These are phyloP conservation scores for Excalfactoria chinensis DNA, from an alignment of 2,113 vertebrate genomes.

Conservation along the genomic window DNA sequence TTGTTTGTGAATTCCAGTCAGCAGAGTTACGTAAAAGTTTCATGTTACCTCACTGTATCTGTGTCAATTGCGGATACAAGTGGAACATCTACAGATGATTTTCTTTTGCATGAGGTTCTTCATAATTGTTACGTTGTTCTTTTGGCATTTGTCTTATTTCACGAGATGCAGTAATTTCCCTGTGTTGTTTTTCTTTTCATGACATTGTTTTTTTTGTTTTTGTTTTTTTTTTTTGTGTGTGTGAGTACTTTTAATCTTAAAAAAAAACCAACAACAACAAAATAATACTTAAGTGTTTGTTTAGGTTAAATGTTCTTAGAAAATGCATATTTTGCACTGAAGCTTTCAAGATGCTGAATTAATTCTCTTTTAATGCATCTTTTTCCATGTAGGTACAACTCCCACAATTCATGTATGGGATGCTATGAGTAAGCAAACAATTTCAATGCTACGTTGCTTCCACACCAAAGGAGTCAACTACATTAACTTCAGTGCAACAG, in stretches of 20 bases:
- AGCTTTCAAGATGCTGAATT: neutral
- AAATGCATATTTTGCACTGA: neutral
- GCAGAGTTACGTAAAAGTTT: conserved; percentile 40
- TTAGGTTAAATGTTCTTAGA: conserved; percentile 28
- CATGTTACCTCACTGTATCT: conserved; percentile 73
- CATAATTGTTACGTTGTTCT: neutral
- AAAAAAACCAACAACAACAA: neutral
- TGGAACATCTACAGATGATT: conserved; percentile 30
- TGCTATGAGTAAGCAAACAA: conserved; percentile 91
- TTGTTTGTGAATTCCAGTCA: conserved; percentile 46
- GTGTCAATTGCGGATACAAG: conserved; percentile 68
- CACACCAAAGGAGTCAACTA: conserved; percentile 94
- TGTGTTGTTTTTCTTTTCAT: conserved; percentile 4
- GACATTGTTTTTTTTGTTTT: neutral
- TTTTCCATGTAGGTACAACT: conserved; percentile 81
- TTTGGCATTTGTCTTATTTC: conserved; percentile 25
- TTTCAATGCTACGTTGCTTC: conserved; percentile 94
- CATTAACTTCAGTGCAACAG: conserved; percentile 95
- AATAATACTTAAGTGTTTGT: neutral
- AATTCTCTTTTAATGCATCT: neutral
- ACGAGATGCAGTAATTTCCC: neutral
- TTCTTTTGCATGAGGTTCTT: conserved; percentile 56
- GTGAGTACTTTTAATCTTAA: conserved; percentile 9
- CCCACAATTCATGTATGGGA: conserved; percentile 98
- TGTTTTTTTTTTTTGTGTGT: no score